Evolutionary conservation across 2,797 vertebrate species (phyloP), one percentile per base, ranked within the genome.

Genomic region (Sparidentex hasta): DNA sequence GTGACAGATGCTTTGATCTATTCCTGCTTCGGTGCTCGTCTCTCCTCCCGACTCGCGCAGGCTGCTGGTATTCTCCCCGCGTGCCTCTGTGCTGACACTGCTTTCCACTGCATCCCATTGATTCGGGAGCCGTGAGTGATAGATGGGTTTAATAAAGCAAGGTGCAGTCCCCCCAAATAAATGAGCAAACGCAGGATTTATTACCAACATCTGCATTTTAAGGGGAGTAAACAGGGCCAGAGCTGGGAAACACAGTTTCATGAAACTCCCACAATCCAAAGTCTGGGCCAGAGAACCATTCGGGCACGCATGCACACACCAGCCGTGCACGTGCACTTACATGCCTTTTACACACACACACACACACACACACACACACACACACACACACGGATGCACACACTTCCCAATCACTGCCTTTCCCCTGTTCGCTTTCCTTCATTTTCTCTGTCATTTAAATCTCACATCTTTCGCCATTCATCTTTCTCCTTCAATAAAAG

Each of bases 81-180:
- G 79, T 91, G 87, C 89, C 62, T 87, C 75, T 68, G 82, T 93
- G 90, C 92, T 92, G 93, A 94, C 92, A 92, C 92, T 90, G 94
- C 94, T 93, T 94, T 94, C 91, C 90, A 94, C 88, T 88, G 90
- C 92, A 91, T 89, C 90, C 88, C 93, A 94, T 95, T 92, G 92
- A 96, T 95, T 94, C 93, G 83, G 86, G 82, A 92, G 90, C 81
- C 67, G 82, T 87, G 85, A 86, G 86, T 96, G 95, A 96, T 95
- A 92, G 95, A 96, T 95, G 93, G 90, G 82, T 95, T 96, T 96
- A 96, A 96, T 96, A 96, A 96, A 95, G 91, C 85, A 88, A 95
- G 93, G 88, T 94, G 93, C 93, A 92, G 91, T 93, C 87, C 87
- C 86, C 91, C 91, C 90, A 93, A 95, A 95, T 95, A 94, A 95